Evolutionary conservation across 2,888 invertebrate genomes (phyloP), one percentile per base, ranked within the genome.

Genomic region (Dermolepida albohirtum): DNA sequence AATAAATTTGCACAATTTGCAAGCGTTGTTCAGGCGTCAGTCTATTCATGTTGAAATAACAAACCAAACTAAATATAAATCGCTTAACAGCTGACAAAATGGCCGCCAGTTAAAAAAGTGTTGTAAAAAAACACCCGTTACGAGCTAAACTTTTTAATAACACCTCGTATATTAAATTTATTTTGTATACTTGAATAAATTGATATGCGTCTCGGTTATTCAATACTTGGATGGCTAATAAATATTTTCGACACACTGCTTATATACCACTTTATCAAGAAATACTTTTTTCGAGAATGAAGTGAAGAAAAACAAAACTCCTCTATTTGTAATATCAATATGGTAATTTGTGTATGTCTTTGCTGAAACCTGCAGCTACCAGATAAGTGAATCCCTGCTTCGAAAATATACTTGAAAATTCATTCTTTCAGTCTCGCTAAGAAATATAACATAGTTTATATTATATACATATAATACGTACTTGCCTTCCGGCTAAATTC

Each of bases 391-490:
- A 43, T 52, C 52, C 27, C 44, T n/a, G 5, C 17, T 22, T 65
- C 12, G 52, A 44, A 51, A 65, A 44, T 17, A 49, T 49, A 41
- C 55, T 49, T 66, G 57, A 66, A 66, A 66, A 66, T 57, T 57
- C 57, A 66, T 66, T 66, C 49, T 27, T 59, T 44, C 44, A 44
- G 44, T 27, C 16, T 40, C 27, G 34, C 54, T 22, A 64, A 68
- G 63, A 55, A 68, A 64, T 68, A 63, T 59, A 59, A 44, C 55
- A 64, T 52, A 54, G 49, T 55, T 64, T 64, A 67, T 66, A 34
- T 34, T 34, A 10, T 34, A 34, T 34, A 34, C 34, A 10, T 34
- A 49, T 54, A 52, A 54, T 59, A 44, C 34, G 59, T 57, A 52
- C 67, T 67, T 40, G 22, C 54, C 54, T 57, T 43, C 50, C 16